Conservation (phyloP, 2,888 invertebrate species). For the Drosophila yooni region DNA sequence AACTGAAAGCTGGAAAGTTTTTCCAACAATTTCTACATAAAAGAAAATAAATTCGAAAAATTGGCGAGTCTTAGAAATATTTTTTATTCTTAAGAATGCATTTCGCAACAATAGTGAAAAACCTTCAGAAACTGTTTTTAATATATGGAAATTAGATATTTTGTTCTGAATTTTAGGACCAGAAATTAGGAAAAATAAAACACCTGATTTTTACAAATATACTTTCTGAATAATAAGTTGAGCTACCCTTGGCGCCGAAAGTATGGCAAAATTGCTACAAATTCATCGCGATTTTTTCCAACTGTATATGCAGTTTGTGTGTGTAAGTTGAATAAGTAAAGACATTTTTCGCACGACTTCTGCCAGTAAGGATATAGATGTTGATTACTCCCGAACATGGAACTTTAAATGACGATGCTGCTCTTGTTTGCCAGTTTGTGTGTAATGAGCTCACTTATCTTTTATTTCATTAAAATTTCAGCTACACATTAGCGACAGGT, state of each 20-base stretch:
- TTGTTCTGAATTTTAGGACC: neutral
- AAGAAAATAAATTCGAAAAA: neutral
- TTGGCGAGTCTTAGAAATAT: neutral
- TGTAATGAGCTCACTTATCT: conserved; percentile 66
- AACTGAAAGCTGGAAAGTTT: neutral
- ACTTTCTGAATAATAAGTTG: neutral
- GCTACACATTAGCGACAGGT: conserved; percentile 47
- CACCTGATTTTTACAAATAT: neutral
- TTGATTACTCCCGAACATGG: neutral
- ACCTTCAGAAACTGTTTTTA: neutral
- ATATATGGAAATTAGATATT: too few species aligned
- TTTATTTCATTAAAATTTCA: conserved; percentile 75
- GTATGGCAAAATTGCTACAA: neutral
- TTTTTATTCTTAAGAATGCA: neutral
- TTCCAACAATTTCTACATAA: neutral
- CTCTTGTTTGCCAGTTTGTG: conserved; percentile 23
- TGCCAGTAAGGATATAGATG: neutral
- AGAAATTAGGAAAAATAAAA: neutral
- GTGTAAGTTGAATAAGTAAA: neutral
- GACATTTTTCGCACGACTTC: neutral
- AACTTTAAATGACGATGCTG: conserved; percentile 40
- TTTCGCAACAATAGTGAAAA: neutral
- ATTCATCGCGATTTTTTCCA: neutral
- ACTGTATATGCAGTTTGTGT: neutral
- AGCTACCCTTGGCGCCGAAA: neutral